phyloP scores from a whole-genome alignment of 2,888 invertebrate genomes.

The Torymus texanus region DNA sequence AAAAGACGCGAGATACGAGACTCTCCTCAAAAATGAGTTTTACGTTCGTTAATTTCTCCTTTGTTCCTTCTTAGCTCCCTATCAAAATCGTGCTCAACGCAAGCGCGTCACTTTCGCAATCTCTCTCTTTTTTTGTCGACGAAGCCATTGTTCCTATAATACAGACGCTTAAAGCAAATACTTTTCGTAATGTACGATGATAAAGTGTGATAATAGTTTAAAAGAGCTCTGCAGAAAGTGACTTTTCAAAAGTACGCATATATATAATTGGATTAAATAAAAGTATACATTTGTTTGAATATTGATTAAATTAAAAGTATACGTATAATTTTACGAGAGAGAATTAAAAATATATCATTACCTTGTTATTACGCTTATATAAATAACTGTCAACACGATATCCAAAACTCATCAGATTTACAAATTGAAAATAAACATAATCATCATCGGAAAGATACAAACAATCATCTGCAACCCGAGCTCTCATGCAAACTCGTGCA shows the following conservation, averaged over 20 bases:
- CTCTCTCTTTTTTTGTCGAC: not conserved
- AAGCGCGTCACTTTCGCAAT: not conserved
- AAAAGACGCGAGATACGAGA: not conserved
- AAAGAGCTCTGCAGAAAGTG: not conserved
- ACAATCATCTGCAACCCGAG: no score
- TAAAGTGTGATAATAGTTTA: not conserved
- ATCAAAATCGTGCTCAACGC: not conserved
- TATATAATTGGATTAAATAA: no score
- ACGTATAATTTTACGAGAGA: no score
- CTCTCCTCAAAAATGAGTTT: not conserved
- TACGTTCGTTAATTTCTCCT: conserved; percentile 25
- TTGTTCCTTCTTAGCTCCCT: conserved; percentile 8
- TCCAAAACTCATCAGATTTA: no score
- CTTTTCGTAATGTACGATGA: not conserved
- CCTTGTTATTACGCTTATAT: no score
- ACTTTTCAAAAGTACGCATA: no score
- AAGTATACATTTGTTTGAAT: no score
- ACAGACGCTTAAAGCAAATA: conserved; percentile 19
- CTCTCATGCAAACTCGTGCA: no score
- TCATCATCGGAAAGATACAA: not conserved
- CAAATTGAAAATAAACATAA: no score
- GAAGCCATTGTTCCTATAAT: conserved; percentile 6
- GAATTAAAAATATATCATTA: no score
- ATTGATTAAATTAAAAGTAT: no score
- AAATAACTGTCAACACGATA: no score